Base-by-base conservation (phyloP, 1,140 invertebrate genomes). In the Cydia splendana region DNA sequence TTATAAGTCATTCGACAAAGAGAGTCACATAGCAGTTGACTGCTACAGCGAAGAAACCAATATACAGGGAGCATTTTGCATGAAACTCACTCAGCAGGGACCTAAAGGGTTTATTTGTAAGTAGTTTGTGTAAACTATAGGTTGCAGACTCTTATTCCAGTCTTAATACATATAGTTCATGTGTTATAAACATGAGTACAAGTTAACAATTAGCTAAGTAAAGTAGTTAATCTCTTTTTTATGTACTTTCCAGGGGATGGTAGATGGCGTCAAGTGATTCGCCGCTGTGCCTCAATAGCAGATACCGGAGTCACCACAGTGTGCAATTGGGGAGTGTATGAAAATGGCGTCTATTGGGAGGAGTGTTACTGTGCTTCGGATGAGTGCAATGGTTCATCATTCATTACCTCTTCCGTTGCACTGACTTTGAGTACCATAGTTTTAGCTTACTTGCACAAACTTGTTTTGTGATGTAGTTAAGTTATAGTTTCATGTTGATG, bases 311-410 rank as follows among this genome's bases (percentile, higher is more conserved):
- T 98, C 0, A 98, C 97, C 0, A 97, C 97, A 57, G 97, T 98
- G 1, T 99, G 98, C 84, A 98, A 98, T 87, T 98, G 98, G 98
- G 98, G 98, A 15, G 97, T 98, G 13, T 96, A 97, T 81, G 96
- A 97, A 76, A 98, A 98, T 85, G 97, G 98, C 4, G 97, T 98
- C 0, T 99, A 98, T 85, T 99, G 98, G 98, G 97, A 99, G 89
- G 97, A 98, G 88, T 99, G 98, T 86, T 98, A 98, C 83, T 99
- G 98, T 90, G 97, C 97, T 0, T 95, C 96, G 78, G 97, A 98
- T 88, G 95, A 96, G 79, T 99, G 98, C 85, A 99, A 98, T 90
- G 51, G 81, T 78, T 86, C 91, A 0, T 57, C 82, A 38, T 79
- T 78, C 20, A 69, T 82, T 45, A 75, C 81, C 51, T 78, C 82